phyloP scores from a whole-genome alignment of 2,888 invertebrate genomes.

The Watsonalla binaria region DNA sequence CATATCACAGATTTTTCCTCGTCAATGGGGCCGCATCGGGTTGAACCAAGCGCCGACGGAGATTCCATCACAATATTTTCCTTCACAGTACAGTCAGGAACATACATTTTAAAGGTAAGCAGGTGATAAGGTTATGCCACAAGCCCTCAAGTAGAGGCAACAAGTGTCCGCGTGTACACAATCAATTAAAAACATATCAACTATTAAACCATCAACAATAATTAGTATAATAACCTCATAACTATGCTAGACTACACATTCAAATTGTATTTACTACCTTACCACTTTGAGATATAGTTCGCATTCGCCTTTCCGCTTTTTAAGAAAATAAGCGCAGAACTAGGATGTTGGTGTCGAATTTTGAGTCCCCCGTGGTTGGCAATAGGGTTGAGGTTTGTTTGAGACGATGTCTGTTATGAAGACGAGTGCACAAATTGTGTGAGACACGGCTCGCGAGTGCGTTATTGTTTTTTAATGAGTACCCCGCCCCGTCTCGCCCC shows the following conservation, averaged over 20 bases:
- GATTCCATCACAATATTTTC: too few relatives aligned
- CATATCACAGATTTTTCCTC: too few relatives aligned
- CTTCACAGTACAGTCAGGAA: too few relatives aligned
- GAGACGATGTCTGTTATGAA: conserved; percentile 37
- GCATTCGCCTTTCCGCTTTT: not conserved
- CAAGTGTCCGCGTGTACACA: conserved; percentile 27
- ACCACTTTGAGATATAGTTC: not conserved
- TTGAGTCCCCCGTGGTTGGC: not conserved
- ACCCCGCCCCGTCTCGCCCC: conserved; percentile 57
- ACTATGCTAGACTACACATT: not conserved
- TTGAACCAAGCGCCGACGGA: too few relatives aligned
- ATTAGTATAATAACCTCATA: not conserved
- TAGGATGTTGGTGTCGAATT: not conserved
- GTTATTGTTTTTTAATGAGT: conserved; percentile 76
- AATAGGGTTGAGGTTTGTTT: conserved; percentile 14
- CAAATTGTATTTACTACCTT: not conserved
- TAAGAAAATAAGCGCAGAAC: not conserved
- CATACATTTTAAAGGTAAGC: too few relatives aligned
- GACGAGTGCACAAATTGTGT: conserved; percentile 67
- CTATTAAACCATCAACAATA: conserved; percentile 40
- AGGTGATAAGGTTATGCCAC: not conserved
- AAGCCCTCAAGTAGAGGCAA: not conserved
- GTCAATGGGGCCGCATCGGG: too few relatives aligned
- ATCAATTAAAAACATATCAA: conserved; percentile 66
- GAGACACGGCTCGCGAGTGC: conserved; percentile 59